phyloP scores from a whole-genome alignment of 2,113 vertebrate species.

The Emberiza fucata region DNA sequence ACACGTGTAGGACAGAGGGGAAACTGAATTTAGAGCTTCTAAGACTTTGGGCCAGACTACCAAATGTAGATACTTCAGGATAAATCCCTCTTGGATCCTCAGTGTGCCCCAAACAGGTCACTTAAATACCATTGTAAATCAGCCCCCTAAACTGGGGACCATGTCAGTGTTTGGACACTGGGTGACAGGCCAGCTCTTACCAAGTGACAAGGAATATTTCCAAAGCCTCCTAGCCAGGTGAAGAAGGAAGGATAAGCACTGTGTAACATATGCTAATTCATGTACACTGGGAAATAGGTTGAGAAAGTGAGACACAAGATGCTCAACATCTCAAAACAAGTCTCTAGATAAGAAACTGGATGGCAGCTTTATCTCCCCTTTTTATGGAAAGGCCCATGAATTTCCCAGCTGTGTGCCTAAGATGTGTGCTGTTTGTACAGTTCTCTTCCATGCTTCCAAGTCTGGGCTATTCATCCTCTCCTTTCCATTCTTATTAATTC shows the following conservation, averaged over 20 bases:
- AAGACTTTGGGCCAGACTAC: not conserved
- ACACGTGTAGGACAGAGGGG: not conserved
- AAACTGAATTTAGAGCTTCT: not conserved
- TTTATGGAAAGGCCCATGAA: not conserved
- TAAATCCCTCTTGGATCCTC: not conserved
- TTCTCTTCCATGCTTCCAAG: not conserved
- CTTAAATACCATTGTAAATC: not conserved
- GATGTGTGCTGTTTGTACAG: not conserved
- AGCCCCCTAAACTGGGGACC: not conserved
- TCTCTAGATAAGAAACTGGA: not conserved
- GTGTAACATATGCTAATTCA: not conserved
- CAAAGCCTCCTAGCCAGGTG: not conserved
- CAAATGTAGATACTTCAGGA: not conserved
- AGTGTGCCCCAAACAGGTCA: not conserved
- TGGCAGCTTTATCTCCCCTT: not conserved
- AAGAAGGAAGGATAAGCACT: not conserved
- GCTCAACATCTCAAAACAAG: not conserved
- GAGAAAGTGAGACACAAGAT: not conserved
- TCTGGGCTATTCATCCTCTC: not conserved
- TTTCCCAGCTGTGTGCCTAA: not conserved
- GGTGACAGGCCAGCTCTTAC: not conserved
- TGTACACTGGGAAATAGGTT: not conserved
- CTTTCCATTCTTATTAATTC: not conserved
- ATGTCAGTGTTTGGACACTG: not conserved
- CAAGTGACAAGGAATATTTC: not conserved